A percentile compares a stretch with the other conserved stretches of the same genome.
Evolutionary conservation across 2,113 vertebrate species (phyloP).

Genomic region (Lepisosteus oculatus): DNA sequence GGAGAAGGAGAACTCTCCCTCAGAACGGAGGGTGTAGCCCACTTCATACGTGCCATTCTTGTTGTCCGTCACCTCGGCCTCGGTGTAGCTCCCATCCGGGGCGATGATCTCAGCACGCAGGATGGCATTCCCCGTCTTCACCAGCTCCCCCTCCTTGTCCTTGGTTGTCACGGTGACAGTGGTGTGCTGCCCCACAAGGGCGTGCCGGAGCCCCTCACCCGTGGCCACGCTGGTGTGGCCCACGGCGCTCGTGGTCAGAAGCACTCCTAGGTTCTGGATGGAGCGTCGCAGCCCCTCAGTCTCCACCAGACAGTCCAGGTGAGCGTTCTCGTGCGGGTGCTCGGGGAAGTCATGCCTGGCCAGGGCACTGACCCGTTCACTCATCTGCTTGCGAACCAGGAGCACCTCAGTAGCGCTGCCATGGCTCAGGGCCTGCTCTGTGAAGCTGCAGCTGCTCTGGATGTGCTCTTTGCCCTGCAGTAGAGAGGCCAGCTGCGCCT

Average conservation of each 20-base stretch:
- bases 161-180: slow-evolving; percentile 91
- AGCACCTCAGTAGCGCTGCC: slow-evolving; percentile 87
- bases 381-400: slow-evolving; percentile 92
- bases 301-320: slow-evolving; percentile 87
- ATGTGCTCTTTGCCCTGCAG: slow-evolving; percentile 91
- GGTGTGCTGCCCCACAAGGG: slow-evolving; percentile 81
- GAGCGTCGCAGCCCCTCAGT: slow-evolving; percentile 84
- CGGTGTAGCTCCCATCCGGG: slow-evolving; percentile 62
- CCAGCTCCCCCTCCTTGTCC: slow-evolving; percentile 88
- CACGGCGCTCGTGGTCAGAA: slow-evolving; percentile 86
- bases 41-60: slow-evolving; percentile 93
- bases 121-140: slow-evolving; percentile 81
- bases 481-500: slow-evolving; percentile 81
- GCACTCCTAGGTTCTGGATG: slow-evolving; percentile 87
- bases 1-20: slow-evolving; percentile 81
- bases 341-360: slow-evolving; percentile 80
- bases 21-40: slow-evolving; percentile 75
- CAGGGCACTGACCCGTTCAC: slow-evolving; percentile 82
- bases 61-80: slow-evolving; percentile 83
- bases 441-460: slow-evolving; percentile 88
- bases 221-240: slow-evolving; percentile 89
- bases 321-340: slow-evolving; percentile 84
- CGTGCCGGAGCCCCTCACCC: slow-evolving; percentile 86
- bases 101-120: slow-evolving; percentile 72
- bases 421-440: slow-evolving; percentile 88